Evolutionary conservation across 2,888 invertebrate genomes (phyloP).

Genomic region (Scaptomyza polygonia): DNA sequence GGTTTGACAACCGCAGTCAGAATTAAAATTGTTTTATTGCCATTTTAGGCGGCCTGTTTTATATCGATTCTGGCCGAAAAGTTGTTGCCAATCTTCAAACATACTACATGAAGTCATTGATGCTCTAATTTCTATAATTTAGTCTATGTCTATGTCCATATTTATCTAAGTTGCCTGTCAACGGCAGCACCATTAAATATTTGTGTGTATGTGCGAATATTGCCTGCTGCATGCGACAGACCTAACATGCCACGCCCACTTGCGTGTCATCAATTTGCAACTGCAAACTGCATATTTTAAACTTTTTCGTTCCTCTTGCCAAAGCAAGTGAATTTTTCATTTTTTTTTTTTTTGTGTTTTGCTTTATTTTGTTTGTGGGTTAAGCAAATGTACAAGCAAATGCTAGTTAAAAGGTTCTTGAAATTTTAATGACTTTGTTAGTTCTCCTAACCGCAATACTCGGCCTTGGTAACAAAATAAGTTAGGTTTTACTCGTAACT

Average conservation of each 20-base stretch:
- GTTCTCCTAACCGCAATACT: not conserved
- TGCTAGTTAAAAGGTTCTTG: not conserved
- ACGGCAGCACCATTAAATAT: slow-evolving; percentile 11
- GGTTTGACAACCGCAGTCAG: slow-evolving; percentile 74
- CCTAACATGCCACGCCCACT: slow-evolving; percentile 34
- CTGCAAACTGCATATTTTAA: not conserved
- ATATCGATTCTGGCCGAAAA: slow-evolving; percentile 39
- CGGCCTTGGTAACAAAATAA: not conserved
- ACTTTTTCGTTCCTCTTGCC: not conserved
- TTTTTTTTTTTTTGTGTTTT: not conserved
- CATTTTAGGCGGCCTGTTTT: slow-evolving; percentile 46
- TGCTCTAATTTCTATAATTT: slow-evolving; percentile 52
- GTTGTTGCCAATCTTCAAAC: not conserved
- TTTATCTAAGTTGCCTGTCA: slow-evolving; percentile 23
- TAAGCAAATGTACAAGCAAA: not conserved
- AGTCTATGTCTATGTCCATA: slow-evolving; percentile 20
- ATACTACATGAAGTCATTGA: slow-evolving; percentile 39
- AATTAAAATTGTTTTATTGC: slow-evolving; percentile 70
- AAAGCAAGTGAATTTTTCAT: slow-evolving; percentile 4
- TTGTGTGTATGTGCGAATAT: not conserved
- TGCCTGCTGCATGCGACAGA: slow-evolving; percentile 25
- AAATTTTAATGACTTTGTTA: slow-evolving; percentile 7
- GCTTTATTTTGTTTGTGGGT: not conserved
- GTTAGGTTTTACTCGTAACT: not conserved
- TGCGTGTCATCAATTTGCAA: slow-evolving; percentile 58